Percentiles rank a stretch among this genome's conserved stretches.
Conservation (phyloP, 1,140 invertebrate genomes). For the Drosophila triauraria region DNA sequence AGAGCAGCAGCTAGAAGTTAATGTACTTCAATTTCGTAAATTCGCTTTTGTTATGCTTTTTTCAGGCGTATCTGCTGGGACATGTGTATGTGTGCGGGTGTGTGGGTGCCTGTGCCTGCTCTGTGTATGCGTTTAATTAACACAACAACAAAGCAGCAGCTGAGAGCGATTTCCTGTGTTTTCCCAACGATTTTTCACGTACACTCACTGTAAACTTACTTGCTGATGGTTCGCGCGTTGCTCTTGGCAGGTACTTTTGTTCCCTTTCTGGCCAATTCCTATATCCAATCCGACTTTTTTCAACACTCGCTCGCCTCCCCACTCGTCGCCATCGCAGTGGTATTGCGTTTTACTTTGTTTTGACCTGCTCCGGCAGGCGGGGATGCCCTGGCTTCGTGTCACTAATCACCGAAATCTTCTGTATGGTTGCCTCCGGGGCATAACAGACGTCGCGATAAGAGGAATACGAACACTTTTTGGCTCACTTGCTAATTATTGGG, state of each 20-base stretch:
- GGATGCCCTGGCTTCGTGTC: background rate
- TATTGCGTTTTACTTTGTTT: slow-evolving; percentile 60
- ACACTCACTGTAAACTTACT: slow-evolving; percentile 54
- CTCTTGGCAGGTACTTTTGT: slow-evolving; percentile 18
- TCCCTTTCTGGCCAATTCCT: slow-evolving; percentile 21
- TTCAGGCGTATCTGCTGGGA: slow-evolving; percentile 31
- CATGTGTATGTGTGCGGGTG: slow-evolving; percentile 2
- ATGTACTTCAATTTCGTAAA: slow-evolving; percentile 45
- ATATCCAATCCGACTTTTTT: slow-evolving; percentile 29
- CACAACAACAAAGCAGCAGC: slow-evolving; percentile 71
- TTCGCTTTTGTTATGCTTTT: slow-evolving; percentile 72
- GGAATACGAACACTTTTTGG: slow-evolving; percentile 9
- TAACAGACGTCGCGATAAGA: slow-evolving; percentile 8
- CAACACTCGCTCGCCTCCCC: slow-evolving; percentile 43
- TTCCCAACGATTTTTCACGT: slow-evolving; percentile 17
- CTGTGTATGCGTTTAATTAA: slow-evolving; percentile 55
- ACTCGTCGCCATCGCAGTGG: slow-evolving; percentile 55
- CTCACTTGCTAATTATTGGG: slow-evolving; percentile 38
- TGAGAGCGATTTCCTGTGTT: slow-evolving; percentile 37
- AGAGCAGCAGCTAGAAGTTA: slow-evolving; percentile 28
- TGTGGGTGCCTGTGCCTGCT: slow-evolving; percentile 9
- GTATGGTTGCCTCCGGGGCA: background rate
- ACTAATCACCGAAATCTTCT: background rate
- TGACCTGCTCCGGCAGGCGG: slow-evolving; percentile 5
- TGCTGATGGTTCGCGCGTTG: slow-evolving; percentile 12